These are phyloP conservation scores for Phaedon cochleariae DNA, from an alignment of 2,888 invertebrate genomes.

Conservation along the genomic window DNA sequence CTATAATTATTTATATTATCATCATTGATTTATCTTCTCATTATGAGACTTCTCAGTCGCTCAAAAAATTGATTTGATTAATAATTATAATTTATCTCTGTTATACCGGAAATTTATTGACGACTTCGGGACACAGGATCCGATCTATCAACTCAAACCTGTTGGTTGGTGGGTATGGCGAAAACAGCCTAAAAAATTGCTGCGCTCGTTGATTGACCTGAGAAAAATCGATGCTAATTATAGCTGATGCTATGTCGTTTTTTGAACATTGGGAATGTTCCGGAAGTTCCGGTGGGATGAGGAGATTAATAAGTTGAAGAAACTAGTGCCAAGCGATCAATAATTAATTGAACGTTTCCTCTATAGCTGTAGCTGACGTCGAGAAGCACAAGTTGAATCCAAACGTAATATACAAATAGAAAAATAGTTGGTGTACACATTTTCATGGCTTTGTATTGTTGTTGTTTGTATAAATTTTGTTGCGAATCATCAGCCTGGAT, in stretches of 20 bases:
- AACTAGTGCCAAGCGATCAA: too few relatives aligned
- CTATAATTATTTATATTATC: not conserved
- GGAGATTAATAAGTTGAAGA: too few relatives aligned
- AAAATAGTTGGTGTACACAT: too few relatives aligned
- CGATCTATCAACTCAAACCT: conserved; percentile 10
- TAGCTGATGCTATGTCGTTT: not conserved
- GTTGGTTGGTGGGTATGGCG: conserved; percentile 6
- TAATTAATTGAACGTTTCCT: not conserved
- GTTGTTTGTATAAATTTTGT: too few relatives aligned
- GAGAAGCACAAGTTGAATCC: not conserved
- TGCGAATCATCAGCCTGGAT: too few relatives aligned
- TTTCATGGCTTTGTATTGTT: too few relatives aligned
- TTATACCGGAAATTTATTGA: conserved; percentile 14
- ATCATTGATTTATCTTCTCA: not conserved
- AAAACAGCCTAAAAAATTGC: not conserved
- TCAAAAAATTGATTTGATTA: not conserved
- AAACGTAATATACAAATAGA: too few relatives aligned
- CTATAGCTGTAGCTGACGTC: not conserved
- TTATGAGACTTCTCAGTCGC: not conserved
- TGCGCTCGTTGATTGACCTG: conserved; percentile 1
- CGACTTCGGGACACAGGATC: not conserved
- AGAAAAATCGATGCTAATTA: conserved; percentile 6
- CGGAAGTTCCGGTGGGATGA: not conserved
- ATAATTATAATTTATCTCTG: conserved; percentile 15
- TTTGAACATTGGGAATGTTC: not conserved